Evolutionary conservation across 2,113 vertebrate genomes (phyloP), one percentile per base, ranked within the genome.

Genomic region (Corydoras sp.): DNA sequence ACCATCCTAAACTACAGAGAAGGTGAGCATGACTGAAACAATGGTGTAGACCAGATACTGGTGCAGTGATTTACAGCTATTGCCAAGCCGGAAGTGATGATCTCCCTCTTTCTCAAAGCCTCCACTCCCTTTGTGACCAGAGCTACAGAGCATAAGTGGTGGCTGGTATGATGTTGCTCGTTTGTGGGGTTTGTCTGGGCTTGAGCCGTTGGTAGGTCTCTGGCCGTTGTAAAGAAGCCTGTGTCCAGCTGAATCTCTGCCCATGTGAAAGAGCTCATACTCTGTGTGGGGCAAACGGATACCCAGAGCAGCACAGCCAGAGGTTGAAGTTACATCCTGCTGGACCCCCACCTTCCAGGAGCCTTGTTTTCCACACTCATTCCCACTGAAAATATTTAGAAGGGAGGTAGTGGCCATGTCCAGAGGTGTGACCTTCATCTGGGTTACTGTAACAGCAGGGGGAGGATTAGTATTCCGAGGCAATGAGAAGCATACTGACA

Each of bases 391-490:
- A 76, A 93, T 87, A 0, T 94, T 94, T 73, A 94, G 88, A 10
- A 94, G 86, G 0, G 92, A 93, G 18, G 91, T 92, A 0, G 93
- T 94, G 76, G 91, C 88, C 10, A 85, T 73, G 2, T 94, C 93
- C 92, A 93, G 91, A 35, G 93, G 91, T 0, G 91, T 94, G 55
- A 94, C 92, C 71, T 91, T 93, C 92, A 93, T 92, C 79, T 93
- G 92, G 64, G 91, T 93, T 53, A 94, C 93, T 94, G 85, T 0
- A 13, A 68, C 69, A 43, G 53, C 7, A 11, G 76, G 79, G 31
- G 80, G 65, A 15, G 32, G n/a, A 69, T 43, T 5, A 62, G 32
- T 63, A 2, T 30, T 63, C 35, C 31, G 15, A 31, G 29, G 2
- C 51, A 2, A 29, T 9, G 5, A 51, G 48, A 50, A n/a, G 18